Evolutionary conservation across 2,888 invertebrate species (phyloP).

Genomic region (Conomelus anceps): DNA sequence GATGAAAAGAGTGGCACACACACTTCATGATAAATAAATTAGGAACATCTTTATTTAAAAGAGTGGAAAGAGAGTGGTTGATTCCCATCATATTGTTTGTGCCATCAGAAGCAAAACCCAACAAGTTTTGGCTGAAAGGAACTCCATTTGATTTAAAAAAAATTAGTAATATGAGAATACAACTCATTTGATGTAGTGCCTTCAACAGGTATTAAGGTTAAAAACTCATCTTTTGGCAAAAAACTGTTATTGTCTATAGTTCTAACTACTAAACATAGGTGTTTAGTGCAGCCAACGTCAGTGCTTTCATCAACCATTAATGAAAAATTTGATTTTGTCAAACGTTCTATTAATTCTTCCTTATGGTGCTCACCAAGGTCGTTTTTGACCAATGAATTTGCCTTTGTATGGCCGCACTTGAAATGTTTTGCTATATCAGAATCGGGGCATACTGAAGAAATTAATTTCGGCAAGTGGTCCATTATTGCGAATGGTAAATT

Average conservation of each 20-base stretch:
- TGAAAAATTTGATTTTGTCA: neutral
- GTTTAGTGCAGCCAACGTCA: neutral
- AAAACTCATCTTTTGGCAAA: no score
- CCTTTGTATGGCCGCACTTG: neutral
- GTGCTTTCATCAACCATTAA: neutral
- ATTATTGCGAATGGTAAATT: neutral
- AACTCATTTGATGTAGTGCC: neutral
- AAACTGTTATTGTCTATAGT: neutral
- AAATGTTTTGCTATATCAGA: neutral
- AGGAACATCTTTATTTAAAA: constrained; percentile 25
- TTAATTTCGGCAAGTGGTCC: neutral
- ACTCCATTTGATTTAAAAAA: constrained; percentile 28
- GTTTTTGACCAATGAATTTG: neutral
- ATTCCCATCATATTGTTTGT: constrained; percentile 31
- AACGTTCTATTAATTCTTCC: neutral
- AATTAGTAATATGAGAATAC: neutral
- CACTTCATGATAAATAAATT: constrained; percentile 30
- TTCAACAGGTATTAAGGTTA: neutral
- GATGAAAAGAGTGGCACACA: constrained; percentile 28
- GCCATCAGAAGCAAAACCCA: constrained; percentile 32
- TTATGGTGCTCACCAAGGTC: neutral
- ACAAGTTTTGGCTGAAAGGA: constrained; percentile 28
- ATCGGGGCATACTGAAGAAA: neutral
- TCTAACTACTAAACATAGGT: neutral
- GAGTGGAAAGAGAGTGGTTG: constrained; percentile 27